Evolutionary conservation across 1,140 invertebrate genomes (phyloP), one percentile per base, ranked within the genome.

Genomic region (Drosophila ogumai): DNA sequence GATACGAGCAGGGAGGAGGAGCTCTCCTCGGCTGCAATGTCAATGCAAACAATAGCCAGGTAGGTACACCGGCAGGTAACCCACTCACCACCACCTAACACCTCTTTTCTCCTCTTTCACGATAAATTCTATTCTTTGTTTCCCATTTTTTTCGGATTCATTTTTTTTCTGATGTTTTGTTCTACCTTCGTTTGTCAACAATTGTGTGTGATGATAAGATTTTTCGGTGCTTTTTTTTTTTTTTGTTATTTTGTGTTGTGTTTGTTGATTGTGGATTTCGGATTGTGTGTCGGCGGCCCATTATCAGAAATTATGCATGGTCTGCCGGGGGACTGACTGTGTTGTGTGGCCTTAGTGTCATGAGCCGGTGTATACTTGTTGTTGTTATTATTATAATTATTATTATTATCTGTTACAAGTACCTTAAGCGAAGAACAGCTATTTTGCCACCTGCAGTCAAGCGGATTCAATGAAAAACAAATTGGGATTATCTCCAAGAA

Each of bases 111-210:
- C 15, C 54, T 38, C 13, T 47, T 9, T 19, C 54, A 40, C 17
- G 13, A 56, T 22, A 34, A 60, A 43, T 47, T 66, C 58, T 65
- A 66, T 52, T 41, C 60, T 44, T 22, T 61, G 36, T 46, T 65
- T 12, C 1, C n/a, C 25, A 47, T 47, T 47, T 47, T 47, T 8
- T 32, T 19, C 15, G 15, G 46, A 5, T 3, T 46, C 17, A 31
- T 64, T 38, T 47, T 44, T 22, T 15, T 63, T 32, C n/a, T 17
- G 5, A 7, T 22, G 22, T 28, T 32, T 34, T 32, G 10, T 64
- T 60, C 38, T 59, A 12, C 57, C 63, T 66, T 67, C 60, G 52
- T 72, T 71, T 72, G 68, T 72, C 66, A 72, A 72, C 68, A 72
- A 49, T 72, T 57, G 66, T 52, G 40, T 25, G 65, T 40, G 65